Evolutionary conservation across 2,113 vertebrate species (phyloP).

Genomic region (Prolemur simus): DNA sequence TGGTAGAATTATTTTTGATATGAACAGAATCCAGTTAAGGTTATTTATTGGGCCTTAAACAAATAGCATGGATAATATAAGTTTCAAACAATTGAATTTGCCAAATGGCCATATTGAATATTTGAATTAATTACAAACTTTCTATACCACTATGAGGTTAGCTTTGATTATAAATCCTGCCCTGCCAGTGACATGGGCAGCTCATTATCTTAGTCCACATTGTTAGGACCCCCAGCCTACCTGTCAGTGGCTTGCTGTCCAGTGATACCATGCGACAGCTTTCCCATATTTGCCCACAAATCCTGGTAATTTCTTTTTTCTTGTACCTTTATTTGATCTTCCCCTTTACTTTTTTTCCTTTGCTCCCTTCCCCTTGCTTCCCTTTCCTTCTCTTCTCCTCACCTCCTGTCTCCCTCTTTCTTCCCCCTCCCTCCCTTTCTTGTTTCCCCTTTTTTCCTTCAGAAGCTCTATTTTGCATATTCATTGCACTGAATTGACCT

Average conservation of each 20-base stretch:
- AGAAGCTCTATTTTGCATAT: neutral
- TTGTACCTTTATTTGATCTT: neutral
- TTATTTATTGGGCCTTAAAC: neutral
- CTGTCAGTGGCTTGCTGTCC: neutral
- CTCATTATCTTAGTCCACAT: neutral
- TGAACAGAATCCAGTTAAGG: neutral
- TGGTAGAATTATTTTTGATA: neutral
- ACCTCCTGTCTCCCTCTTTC: fast-evolving
- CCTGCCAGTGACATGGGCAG: neutral
- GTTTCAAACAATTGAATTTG: neutral
- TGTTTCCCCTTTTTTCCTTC: neutral
- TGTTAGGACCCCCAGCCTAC: neutral
- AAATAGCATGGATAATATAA: neutral
- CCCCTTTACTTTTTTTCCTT: neutral
- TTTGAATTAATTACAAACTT: neutral
- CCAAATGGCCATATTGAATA: neutral
- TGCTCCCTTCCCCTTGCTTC: too few species aligned
- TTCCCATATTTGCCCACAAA: neutral
- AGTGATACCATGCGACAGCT: neutral
- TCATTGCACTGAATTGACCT: neutral
- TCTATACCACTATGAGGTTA: neutral
- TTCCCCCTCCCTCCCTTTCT: fast-evolving
- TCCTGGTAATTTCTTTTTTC: neutral
- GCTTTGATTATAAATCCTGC: neutral
- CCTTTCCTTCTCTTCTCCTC: too few species aligned